phyloP scores from a whole-genome alignment of 2,888 invertebrate genomes.

The Keiferia lycopersicella region DNA sequence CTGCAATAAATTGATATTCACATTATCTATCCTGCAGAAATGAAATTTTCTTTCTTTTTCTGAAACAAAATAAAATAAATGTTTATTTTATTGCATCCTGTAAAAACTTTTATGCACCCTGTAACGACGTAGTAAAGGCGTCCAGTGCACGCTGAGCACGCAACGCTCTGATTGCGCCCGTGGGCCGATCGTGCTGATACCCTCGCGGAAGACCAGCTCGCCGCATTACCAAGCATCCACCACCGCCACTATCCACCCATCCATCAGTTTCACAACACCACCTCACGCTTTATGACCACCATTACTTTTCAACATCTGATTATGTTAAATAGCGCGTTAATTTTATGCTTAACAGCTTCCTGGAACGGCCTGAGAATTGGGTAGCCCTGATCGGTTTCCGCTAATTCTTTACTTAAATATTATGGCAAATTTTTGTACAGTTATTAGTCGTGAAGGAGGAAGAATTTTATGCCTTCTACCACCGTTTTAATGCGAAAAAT shows the following conservation, averaged over 20 bases:
- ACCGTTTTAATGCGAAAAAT: neutral
- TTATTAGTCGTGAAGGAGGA: neutral
- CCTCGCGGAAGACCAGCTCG: conserved; percentile 40
- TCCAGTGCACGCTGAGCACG: conserved; percentile 37
- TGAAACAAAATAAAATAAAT: too few relatives aligned
- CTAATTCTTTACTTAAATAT: neutral
- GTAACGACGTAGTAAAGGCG: conserved; percentile 10
- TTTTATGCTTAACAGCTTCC: conserved; percentile 10
- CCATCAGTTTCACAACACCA: conserved; percentile 45
- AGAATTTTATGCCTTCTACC: neutral
- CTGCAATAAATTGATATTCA: neutral
- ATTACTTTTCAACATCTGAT: conserved; percentile 23
- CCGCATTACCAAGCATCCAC: conserved; percentile 32
- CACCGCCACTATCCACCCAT: conserved; percentile 40
- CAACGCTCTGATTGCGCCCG: conserved; percentile 54
- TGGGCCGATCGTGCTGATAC: conserved; percentile 40
- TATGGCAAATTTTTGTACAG: neutral
- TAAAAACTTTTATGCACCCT: neutral
- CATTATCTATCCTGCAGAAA: neutral
- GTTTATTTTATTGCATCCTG: too few relatives aligned
- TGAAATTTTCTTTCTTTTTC: neutral
- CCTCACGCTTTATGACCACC: conserved; percentile 15
- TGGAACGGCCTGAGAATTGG: conserved; percentile 6
- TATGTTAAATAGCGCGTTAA: conserved; percentile 12
- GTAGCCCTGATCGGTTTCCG: neutral